These are phyloP conservation scores for Aplysina aerophoba DNA, from an alignment of 37 sponge, comb jelly and placozoan genomes.

Conservation along the genomic window DNA sequence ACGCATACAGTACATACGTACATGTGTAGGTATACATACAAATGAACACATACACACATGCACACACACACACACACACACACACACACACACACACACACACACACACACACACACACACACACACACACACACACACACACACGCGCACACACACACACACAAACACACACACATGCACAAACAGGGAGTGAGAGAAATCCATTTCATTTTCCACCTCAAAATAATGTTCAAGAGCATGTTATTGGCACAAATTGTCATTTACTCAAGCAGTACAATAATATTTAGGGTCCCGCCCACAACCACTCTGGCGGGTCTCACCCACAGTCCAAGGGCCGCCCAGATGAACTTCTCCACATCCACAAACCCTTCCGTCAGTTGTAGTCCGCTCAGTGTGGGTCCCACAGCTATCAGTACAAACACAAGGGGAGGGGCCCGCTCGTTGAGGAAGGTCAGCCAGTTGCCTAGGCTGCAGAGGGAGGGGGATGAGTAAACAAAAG, in stretches of 20 bases:
- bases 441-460: conserved; percentile 71
- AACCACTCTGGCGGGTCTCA: not conserved
- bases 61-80: conserved; percentile 54
- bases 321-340: conserved; percentile 55
- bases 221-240: not conserved
- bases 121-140: conserved; percentile 59
- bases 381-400: conserved; percentile 61
- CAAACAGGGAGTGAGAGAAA: conserved; percentile 16
- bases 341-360: conserved; percentile 61
- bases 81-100: conserved; percentile 55
- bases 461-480: conserved; percentile 42
- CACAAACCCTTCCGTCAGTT: conserved; percentile 44
- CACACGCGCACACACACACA: conserved; percentile 57
- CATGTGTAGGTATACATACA: conserved; percentile 6
- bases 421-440: conserved; percentile 80
- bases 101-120: conserved; percentile 58
- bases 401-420: conserved; percentile 70
- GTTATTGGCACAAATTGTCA: not conserved
- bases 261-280: not conserved
- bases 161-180: conserved; percentile 36
- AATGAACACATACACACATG: conserved; percentile 32
- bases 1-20: not conserved
- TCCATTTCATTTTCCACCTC: conserved; percentile 19
- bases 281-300: not conserved
- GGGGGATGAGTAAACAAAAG: no score